Evolutionary conservation across 1,140 invertebrate genomes (phyloP), one percentile per base, ranked within the genome.

Genomic region (Carcinoscorpius rotundicauda): DNA sequence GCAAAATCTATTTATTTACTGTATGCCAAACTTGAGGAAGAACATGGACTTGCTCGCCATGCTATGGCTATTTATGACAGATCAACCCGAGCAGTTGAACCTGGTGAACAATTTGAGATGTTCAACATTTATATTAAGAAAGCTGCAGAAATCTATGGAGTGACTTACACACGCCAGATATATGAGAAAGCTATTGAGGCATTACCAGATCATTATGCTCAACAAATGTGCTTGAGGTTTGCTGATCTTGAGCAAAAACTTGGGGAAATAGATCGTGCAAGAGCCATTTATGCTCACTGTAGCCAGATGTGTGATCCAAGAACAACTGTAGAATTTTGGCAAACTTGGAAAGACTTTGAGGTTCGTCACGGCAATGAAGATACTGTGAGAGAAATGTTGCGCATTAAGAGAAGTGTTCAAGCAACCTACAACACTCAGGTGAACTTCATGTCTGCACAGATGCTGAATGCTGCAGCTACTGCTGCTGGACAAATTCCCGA

Each of bases 281-380:
- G 97, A 71, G 93, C 93, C 1, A 94, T 99, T 74, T 99, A 98
- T 77, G 88, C 89, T 0, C 95, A 99, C 78, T 98, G 94, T 75
- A 95, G 93, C 72, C 96, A 99, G 83, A 97, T 99, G 72, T 98
- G 95, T 80, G 97, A 99, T 83, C 97, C 97, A 5, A 84, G 96
- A 72, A 89, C 93, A 3, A 93, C 95, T 6, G 83, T 84, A 4
- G 86, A 89, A 52, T 99, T 99, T 75, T 99, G 97, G 97, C 87
- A 94, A 75, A 90, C 90, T 5, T 99, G 97, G 97, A 98, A 97
- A 79, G 93, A 98, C 72, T 99, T 99, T 82, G 97, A 99, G 83
- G 91, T 97, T 53, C 85, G 90, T 60, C 96, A 99, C 80, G 97
- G 97, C n/a, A 99, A 99, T 80, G 96, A 99, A 78, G 97, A 99